These are phyloP conservation scores for Prolemur simus DNA, from an alignment of 2,113 vertebrate species.

Conservation along the genomic window DNA sequence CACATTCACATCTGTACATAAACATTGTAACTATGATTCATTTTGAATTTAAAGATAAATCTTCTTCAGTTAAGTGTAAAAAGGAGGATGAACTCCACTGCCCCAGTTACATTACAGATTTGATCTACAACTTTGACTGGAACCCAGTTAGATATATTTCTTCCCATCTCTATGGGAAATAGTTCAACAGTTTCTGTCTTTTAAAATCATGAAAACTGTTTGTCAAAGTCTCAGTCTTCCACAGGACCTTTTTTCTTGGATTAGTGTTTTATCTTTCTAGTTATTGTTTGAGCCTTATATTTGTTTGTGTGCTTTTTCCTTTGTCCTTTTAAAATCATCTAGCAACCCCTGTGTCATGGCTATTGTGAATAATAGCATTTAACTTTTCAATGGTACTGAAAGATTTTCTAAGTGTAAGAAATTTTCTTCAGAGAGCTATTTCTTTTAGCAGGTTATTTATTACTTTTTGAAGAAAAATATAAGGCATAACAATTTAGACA, in stretches of 20 bases:
- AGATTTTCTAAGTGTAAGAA: not conserved
- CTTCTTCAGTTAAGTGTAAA: not conserved
- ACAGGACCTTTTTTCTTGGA: not conserved
- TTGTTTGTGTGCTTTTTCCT: not conserved
- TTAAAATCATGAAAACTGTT: constrained; percentile 37
- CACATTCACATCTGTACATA: not conserved
- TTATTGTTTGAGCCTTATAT: not conserved
- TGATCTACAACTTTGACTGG: not conserved
- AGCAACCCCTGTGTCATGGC: not conserved
- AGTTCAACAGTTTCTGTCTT: constrained; percentile 5
- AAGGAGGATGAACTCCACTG: not conserved
- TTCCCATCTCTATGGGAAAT: not conserved
- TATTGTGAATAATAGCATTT: not conserved
- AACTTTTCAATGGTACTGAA: not conserved
- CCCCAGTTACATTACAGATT: not conserved
- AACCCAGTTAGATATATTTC: constrained; percentile 25
- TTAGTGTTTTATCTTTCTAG: constrained; percentile 34
- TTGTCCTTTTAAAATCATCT: constrained; percentile 26
- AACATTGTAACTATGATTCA: not conserved
- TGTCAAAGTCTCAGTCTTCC: constrained; percentile 4
- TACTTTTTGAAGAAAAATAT: constrained; percentile 17
- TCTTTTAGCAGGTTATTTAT: not conserved
- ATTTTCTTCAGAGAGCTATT: constrained; percentile 37
- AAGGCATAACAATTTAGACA: not conserved
- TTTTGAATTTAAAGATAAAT: constrained; percentile 47